Percentiles rank a stretch among this genome's conserved stretches.
phyloP scores from a whole-genome alignment of 2,113 vertebrate genomes.

The Syrmaticus mikado region DNA sequence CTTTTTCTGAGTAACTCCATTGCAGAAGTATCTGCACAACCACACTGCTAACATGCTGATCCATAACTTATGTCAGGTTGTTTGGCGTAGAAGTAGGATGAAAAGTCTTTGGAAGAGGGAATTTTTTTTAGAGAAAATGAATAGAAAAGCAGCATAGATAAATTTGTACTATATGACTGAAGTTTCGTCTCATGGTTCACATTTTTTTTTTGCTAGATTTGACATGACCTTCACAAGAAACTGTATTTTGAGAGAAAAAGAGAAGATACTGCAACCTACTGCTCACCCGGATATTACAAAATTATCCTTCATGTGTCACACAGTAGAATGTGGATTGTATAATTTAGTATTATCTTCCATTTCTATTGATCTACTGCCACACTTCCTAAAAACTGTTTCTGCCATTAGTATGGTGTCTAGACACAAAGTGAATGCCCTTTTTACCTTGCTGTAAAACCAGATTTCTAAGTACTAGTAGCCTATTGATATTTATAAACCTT shows the following conservation, averaged over 20 bases:
- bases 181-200: background rate
- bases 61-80: background rate
- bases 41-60: background rate
- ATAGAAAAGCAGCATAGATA: background rate
- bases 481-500: background rate
- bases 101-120: background rate
- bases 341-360: conserved; percentile 32
- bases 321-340: conserved; percentile 5
- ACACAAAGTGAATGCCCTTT: conserved; percentile 14
- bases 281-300: conserved; percentile 31
- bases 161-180: background rate
- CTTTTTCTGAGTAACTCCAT: background rate
- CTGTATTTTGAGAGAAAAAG: background rate
- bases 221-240: conserved; percentile 5
- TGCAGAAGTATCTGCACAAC: background rate
- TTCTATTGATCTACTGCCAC: conserved; percentile 30
- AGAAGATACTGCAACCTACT: background rate
- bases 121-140: background rate
- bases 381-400: conserved; percentile 37
- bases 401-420: conserved; percentile 24
- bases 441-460: background rate
- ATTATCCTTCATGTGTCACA: conserved; percentile 23
- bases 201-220: background rate
- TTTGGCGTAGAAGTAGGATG: background rate
- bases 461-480: conserved; percentile 1